phyloP scores from a whole-genome alignment of 1,140 invertebrate species.

The Cepaea nemoralis region DNA sequence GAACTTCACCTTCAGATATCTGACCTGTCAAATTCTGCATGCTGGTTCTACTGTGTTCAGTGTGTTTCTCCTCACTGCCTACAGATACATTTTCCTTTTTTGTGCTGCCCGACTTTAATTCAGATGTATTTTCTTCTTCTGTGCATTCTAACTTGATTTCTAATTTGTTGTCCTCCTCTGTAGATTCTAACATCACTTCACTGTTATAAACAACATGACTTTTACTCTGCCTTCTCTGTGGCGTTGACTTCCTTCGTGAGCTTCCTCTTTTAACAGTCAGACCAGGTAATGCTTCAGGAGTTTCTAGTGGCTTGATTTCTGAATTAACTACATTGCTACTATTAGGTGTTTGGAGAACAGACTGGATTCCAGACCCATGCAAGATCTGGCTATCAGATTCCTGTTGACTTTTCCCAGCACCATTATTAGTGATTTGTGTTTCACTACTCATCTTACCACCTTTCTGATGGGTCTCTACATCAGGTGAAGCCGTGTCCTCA shows the following conservation, averaged over 20 bases:
- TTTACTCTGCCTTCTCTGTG: conserved; percentile 40
- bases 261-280: conserved; percentile 14
- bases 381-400: not conserved
- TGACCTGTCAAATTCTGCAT: not conserved
- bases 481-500: not conserved
- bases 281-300: not conserved
- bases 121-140: too few species aligned
- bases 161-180: not conserved
- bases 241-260: conserved; percentile 36
- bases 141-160: not conserved
- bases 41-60: not conserved
- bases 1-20: not conserved
- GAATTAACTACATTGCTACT: not conserved
- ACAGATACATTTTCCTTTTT: too few species aligned
- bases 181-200: not conserved
- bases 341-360: not conserved
- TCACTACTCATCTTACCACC: not conserved
- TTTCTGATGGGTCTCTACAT: not conserved
- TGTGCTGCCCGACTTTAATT: too few species aligned
- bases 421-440: not conserved
- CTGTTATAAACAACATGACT: not conserved
- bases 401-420: not conserved
- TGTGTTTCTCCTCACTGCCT: too few species aligned
- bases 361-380: not conserved
- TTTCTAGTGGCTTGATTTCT: not conserved